These are phyloP conservation scores for Empidonax alnorum DNA, from an alignment of 2,113 vertebrate species.

Conservation along the genomic window DNA sequence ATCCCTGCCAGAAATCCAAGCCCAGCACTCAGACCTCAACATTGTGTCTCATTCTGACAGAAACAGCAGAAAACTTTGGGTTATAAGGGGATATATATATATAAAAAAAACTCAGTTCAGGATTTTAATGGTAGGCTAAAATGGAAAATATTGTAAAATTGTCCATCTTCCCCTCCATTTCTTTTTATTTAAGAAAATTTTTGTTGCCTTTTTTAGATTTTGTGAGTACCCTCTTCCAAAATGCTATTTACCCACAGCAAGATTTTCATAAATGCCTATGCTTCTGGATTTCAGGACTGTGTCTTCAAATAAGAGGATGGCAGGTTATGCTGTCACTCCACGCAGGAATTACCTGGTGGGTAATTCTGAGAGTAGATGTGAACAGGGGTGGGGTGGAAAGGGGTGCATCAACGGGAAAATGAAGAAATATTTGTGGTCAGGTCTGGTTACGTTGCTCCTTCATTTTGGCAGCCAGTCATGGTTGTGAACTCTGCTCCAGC, in stretches of 20 bases:
- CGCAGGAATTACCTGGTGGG: not conserved
- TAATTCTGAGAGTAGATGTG: not conserved
- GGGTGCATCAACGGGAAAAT: not conserved
- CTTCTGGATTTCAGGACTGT: not conserved
- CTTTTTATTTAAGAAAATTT: not conserved
- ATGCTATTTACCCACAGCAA: not conserved
- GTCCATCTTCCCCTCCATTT: not conserved
- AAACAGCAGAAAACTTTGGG: not conserved
- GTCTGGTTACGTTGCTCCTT: not conserved
- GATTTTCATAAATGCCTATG: not conserved
- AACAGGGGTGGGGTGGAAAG: not conserved
- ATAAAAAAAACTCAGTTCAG: not conserved
- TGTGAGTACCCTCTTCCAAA: not conserved
- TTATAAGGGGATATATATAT: not conserved
- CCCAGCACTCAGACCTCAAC: not conserved
- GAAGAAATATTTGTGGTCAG: not conserved
- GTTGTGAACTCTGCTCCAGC: not conserved
- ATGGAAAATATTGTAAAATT: not conserved
- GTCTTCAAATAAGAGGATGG: not conserved
- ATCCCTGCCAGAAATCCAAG: not conserved
- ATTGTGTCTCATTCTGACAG: not conserved
- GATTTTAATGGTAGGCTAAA: not conserved
- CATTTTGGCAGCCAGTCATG: not conserved
- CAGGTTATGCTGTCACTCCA: not conserved
- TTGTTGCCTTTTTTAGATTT: not conserved